Evolutionary conservation across 64 coral and sea anemone species (phyloP), one percentile per base, ranked within the genome.

Genomic region (Stichodactyla helianthus): DNA sequence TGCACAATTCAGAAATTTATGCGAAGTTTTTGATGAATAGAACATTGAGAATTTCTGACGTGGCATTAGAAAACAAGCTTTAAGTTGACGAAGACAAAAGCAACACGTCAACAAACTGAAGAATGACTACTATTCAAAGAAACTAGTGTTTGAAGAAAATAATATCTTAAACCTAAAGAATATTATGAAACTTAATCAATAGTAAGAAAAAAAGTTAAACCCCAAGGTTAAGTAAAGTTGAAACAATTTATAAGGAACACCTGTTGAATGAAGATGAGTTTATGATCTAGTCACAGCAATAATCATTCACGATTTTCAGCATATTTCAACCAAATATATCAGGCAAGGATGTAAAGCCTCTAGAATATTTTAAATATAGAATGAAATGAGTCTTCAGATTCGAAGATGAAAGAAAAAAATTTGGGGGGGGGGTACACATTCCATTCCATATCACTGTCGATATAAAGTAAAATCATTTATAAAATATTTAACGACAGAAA

Each of bases 31-130:
- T 65, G 62, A 31, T 74, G 68, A 31, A 26, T 74, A 10, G 19
- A 25, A 25, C 65, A 70, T 82, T 82, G 79, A 19, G 79, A 54
- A 57, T 18, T 52, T 82, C 51, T 82, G 79, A 82, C 79, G 79
- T 82, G 79, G 79, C 79, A 18, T 28, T 57, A 10, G 23, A 82
- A 13, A 74, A 28, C 0, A 5, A 31, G 12, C 68, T 74, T 5
- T 31, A 13, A 27, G 35, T 44, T 44, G 35, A 44, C 35, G 4
- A 27, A 27, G 10, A 74, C 68, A 74, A 74, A 74, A 74, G 68
- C 25, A 31, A 74, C 68, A 74, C 62, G 62, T 65, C 19, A 6
- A 26, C 20, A 71, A 71, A 71, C 35, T 1, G 28, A 44, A 44
- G 35, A 44, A 44, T 44, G 35, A 44, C 35, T 44, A 44, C 4